These are phyloP conservation scores for Hirudinaria manillensis DNA, from an alignment of 2,888 invertebrate species.

Conservation along the genomic window DNA sequence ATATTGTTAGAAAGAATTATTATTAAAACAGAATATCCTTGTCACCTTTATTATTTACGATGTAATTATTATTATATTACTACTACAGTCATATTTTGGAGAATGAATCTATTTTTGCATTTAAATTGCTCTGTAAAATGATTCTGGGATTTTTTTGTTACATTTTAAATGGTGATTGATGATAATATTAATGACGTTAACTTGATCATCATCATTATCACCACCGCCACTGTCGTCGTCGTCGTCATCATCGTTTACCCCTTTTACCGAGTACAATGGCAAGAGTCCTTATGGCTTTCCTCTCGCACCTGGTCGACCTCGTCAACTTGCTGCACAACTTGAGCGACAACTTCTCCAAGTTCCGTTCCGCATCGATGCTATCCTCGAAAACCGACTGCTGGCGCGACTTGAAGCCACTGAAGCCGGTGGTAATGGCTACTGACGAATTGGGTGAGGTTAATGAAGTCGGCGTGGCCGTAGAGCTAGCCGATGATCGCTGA, in stretches of 20 bases:
- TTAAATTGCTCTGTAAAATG: too few relatives aligned
- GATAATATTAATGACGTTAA: not conserved
- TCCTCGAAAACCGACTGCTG: conserved; percentile 6
- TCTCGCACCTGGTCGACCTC: conserved; percentile 60
- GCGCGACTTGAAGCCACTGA: not conserved
- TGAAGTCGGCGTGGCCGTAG: not conserved
- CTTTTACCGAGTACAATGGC: conserved; percentile 89
- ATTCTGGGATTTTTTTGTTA: conserved; percentile 12
- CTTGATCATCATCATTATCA: conserved; percentile 20
- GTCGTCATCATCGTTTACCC: not conserved
- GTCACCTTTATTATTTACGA: not conserved
- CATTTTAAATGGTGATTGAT: not conserved
- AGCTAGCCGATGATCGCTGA: not conserved
- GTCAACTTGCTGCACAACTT: conserved; percentile 26
- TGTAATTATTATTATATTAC: not conserved
- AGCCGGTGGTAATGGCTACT: not conserved
- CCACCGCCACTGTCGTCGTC: not conserved
- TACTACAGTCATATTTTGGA: too few relatives aligned
- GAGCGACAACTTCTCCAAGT: conserved; percentile 25
- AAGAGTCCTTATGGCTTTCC: conserved; percentile 94
- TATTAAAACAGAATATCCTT: not conserved
- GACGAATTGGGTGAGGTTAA: not conserved
- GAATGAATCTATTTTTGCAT: too few relatives aligned
- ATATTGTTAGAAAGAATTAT: too few relatives aligned
- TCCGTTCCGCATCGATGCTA: conserved; percentile 2